Evolutionary conservation across 2,888 invertebrate species (phyloP), one percentile per base, ranked within the genome.

Genomic region (Balanococcus diminutus): DNA sequence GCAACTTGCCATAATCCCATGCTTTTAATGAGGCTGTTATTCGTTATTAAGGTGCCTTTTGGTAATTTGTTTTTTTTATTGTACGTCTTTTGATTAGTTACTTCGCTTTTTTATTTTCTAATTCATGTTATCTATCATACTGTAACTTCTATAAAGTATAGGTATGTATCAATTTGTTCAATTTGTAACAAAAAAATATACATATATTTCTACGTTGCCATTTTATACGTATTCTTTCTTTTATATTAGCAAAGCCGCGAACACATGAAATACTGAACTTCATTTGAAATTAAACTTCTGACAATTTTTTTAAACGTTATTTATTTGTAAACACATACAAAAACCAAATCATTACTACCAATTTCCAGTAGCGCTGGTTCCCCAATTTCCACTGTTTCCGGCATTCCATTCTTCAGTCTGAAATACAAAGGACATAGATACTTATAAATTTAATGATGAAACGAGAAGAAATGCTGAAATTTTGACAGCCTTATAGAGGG

Each of bases 1-100:
- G 85, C 79, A 39, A 85, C 75, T 85, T 79, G 85, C 85, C 85
- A 85, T 85, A 85, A 85, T 85, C 79, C 85, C 46, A 75, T 85
- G 85, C 85, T 85, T 85, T 75, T 85, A 79, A 25, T 51, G 72
- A 85, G 85, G 85, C 85, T 85, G 85, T 85, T 85, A 85, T 79
- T 85, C 36, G 51, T 79, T 85, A 85, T 84, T 84, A 79, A 84
- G 72, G 46, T 85, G 85, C 85, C 85, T 85, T 72, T 84, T 85
- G 39, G 46, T 72, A 42, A 36, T 39, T 67, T 67, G 67, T 85
- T 67, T 85, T 83, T 83, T 84, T 31, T 79, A 79, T 36, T 79
- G 22, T 36, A 79, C 36, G 75, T 36, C 32, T 75, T 42, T 79
- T 46, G 28, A 79, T 46, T 31, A 85, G 46, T 85, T 75, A 85